These are phyloP conservation scores for Pseudocheirus occidentalis DNA, from an alignment of 2,797 vertebrate species.

Conservation along the genomic window DNA sequence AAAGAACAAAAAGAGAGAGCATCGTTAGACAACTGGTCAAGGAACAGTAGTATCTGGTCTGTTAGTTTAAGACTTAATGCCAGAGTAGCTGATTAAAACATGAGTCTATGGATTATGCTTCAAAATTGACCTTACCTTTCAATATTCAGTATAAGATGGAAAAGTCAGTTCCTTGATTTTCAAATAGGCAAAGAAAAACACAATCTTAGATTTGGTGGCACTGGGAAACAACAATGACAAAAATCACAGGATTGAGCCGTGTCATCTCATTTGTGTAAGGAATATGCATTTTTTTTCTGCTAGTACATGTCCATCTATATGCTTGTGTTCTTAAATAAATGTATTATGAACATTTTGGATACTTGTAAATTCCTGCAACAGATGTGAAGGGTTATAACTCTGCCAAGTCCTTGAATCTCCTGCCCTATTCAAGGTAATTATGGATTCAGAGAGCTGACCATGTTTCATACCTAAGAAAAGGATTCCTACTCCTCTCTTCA, in stretches of 20 bases:
- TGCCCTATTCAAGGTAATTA: conserved; percentile 86
- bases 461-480: conserved; percentile 83
- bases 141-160: neutral
- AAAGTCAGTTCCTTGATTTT: neutral
- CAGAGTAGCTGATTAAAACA: neutral
- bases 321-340: conserved; percentile 84
- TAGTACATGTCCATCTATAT: conserved; percentile 14
- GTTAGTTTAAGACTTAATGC: neutral
- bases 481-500: conserved; percentile 85
- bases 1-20: too few species aligned
- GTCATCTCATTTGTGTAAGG: conserved; percentile 80
- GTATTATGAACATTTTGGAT: conserved; percentile 89
- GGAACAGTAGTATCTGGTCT: neutral
- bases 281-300: conserved; percentile 77
- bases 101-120: neutral
- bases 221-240: rapidly evolving
- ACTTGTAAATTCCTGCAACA: conserved; percentile 89
- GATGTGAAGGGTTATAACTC: conserved; percentile 87
- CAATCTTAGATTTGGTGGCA: neutral
- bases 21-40: neutral
- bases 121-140: neutral
- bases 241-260: rapidly evolving
- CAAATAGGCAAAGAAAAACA: neutral
- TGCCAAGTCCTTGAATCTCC: conserved; percentile 91
- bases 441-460: conserved; percentile 81